Base-by-base conservation (phyloP, 2,113 vertebrate species). In the Microcebus tavaratra region DNA sequence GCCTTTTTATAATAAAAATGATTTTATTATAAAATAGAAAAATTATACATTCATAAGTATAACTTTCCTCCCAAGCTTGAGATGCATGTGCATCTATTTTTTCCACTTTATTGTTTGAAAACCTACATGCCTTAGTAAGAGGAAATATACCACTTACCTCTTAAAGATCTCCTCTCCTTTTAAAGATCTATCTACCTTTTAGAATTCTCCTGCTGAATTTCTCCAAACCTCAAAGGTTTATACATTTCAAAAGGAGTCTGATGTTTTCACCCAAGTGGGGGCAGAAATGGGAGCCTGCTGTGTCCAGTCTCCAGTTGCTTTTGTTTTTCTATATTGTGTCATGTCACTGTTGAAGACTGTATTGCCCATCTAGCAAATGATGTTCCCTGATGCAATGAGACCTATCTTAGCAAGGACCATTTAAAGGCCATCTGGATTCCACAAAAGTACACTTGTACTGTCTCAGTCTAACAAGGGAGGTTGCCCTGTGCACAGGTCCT, bases 11-110 rank as follows among this genome's bases (percentile, higher is more conserved):
- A 39, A 39, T 39, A 39, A 39, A 39, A 39, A 39, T 3, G 9
- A 80, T 96, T 55, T 97, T 88, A 36, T 88, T 91, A 81, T 42
- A 39, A 83, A 59, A 80, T 75, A 39, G 59, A 90, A 76, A n/a
- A 34, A n/a, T 50, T 72, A n/a, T 25, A 70, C 9, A 63, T 67
- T 75, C 5, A 29, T 17, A 72, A 45, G 5, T 59, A 65, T 36
- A 48, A 93, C 63, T 14, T 75, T 70, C 20, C 2, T 81, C 50
- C 10, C 21, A 97, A 65, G 8, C 20, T 65, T 61, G n/a, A 79
- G 36, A 50, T 75, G 39, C 29, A 45, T 23, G 3, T 6, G 6
- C 72, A 27, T 80, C 48, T 45, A 92, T 34, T 78, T 86, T 91
- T 48, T 45, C 27, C 29, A 34, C 2, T 20, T 25, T 75, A 45